Conservation (phyloP, 2,888 invertebrate species). For the Pseudeuparius sepicola region DNA sequence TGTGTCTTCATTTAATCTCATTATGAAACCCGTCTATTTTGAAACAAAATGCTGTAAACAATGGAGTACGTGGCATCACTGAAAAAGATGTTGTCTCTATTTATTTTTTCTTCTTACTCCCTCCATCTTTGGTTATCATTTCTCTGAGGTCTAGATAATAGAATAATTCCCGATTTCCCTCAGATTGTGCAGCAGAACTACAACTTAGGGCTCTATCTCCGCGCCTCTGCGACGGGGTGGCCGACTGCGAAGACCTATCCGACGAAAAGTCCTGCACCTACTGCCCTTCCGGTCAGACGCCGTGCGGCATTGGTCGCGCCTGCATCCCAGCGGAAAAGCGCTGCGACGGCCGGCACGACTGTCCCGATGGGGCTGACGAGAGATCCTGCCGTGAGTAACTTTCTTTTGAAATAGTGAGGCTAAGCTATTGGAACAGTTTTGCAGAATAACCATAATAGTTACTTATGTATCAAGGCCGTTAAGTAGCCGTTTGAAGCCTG, state of each 20-base stretch:
- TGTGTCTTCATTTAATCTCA: too few species aligned
- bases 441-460: too few species aligned
- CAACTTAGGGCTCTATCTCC: constrained; percentile 65
- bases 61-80: too few species aligned
- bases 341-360: constrained; percentile 76
- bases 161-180: neutral
- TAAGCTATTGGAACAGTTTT: too few species aligned
- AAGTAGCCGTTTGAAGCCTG: too few species aligned
- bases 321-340: constrained; percentile 62
- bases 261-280: constrained; percentile 76
- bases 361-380: constrained; percentile 81
- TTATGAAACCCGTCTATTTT: too few species aligned
- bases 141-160: neutral
- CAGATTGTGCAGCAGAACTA: constrained; percentile 65
- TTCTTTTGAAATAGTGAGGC: too few species aligned
- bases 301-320: constrained; percentile 68
- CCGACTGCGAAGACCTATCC: constrained; percentile 74
- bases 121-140: neutral
- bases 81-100: too few species aligned
- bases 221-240: constrained; percentile 74
- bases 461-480: too few species aligned
- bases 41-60: too few species aligned
- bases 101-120: too few species aligned
- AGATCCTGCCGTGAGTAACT: constrained; percentile 67
- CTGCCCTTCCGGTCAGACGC: constrained; percentile 60